Evolutionary conservation across 2,888 invertebrate genomes (phyloP).

Genomic region (Scotopteryx bipunctaria): DNA sequence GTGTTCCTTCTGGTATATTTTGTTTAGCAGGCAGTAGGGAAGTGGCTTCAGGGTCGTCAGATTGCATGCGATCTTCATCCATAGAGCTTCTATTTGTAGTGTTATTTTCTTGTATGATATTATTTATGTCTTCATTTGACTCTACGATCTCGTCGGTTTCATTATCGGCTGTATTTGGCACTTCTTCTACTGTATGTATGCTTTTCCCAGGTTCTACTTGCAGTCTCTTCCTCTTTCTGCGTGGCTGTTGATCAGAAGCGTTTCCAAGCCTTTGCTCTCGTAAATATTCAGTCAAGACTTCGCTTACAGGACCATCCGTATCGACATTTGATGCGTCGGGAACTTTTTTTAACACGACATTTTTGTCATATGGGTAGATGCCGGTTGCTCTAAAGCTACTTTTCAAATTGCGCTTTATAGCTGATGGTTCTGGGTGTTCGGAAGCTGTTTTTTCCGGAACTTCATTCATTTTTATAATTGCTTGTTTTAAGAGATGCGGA

Average conservation of each 20-base stretch:
- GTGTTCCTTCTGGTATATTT: too few relatives aligned
- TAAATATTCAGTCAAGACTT: background rate
- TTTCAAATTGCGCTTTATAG: background rate
- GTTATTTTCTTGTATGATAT: too few relatives aligned
- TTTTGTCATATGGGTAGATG: background rate
- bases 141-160: too few relatives aligned
- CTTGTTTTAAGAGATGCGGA: background rate
- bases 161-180: too few relatives aligned
- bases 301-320: background rate
- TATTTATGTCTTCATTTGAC: too few relatives aligned
- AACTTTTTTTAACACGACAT: background rate
- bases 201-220: background rate
- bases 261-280: background rate
- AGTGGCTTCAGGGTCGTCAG: too few relatives aligned
- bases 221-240: background rate
- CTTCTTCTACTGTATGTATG: too few relatives aligned
- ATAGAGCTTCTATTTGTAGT: too few relatives aligned
- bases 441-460: background rate
- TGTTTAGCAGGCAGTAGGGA: too few relatives aligned
- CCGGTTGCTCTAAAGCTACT: background rate
- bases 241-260: background rate
- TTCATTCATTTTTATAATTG: background rate
- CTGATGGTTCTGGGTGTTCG: background rate
- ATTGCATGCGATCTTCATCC: too few relatives aligned
- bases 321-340: background rate